Evolutionary conservation across 2,113 vertebrate species (phyloP), one percentile per base, ranked within the genome.

Genomic region (Danio rerio): DNA sequence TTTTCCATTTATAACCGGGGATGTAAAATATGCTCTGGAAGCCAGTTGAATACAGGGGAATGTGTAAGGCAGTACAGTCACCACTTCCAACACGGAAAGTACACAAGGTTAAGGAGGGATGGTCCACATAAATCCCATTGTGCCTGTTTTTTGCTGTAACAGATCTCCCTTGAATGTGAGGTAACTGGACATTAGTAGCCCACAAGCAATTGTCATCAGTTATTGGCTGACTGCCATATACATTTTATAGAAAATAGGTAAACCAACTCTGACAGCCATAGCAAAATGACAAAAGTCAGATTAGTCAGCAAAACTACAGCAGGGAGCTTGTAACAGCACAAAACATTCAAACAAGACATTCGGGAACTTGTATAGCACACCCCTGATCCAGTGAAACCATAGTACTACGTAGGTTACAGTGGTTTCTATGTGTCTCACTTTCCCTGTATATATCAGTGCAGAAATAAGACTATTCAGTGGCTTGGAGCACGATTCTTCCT

Each of bases 361-460:
- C 11, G 42, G 52, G 15, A 77, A 31, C 42, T 63, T 83, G 52
- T 71, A 78, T 78, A 70, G n/a, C 53, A 70, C 62, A 66, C 73
- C 80, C 47, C 68, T 59, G 43, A 52, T 65, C 18, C 68, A 75
- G 43, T 62, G 40, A 66, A 58, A 16, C 75, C 49, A 31, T 80
- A 18, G 40, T 77, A 81, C 61, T 82, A n/a, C 81, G 56, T 68
- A 59, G 31, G 31, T 31, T 31, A 31, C 81, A 66, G 56, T 77
- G 73, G 81, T 70, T 75, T 66, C 21, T 66, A 63, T 73, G 61
- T 76, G 86, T 80, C 6, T 75, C 21, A n/a, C 59, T 85, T 79
- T 87, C 31, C 66, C 85, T 42, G 61, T 86, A 50, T 52, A 86
- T 80, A 84, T 89, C 84, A 89, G 88, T 83, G 86, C 86, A 87